These are phyloP conservation scores for Chlorocebus sabaeus DNA, from an alignment of 2,113 vertebrate genomes.

Conservation along the genomic window DNA sequence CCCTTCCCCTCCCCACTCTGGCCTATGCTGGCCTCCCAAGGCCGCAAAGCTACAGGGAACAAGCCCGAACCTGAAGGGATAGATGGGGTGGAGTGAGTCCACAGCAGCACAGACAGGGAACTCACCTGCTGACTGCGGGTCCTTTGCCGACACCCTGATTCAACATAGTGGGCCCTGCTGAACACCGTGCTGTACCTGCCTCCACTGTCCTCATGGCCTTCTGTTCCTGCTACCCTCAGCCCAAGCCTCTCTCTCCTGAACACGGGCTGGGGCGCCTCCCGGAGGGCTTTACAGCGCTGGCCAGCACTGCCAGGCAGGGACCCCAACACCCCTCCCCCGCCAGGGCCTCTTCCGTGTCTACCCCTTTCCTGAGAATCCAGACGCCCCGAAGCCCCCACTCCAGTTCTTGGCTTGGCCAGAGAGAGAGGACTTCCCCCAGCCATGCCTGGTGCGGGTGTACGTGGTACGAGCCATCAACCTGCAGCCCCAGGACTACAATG, in stretches of 20 bases:
- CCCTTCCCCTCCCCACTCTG: neutral
- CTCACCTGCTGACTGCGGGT: neutral
- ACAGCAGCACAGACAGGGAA: neutral
- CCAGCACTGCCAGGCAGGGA: neutral
- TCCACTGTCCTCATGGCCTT: neutral
- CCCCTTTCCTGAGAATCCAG: constrained; percentile 77
- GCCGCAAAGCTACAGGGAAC: neutral
- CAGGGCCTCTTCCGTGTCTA: constrained; percentile 85
- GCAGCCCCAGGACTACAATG: constrained; percentile 80
- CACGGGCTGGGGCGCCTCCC: neutral
- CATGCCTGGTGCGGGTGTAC: constrained; percentile 82
- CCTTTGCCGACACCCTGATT: neutral
- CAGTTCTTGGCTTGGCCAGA: constrained; percentile 76
- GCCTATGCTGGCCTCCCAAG: neutral
- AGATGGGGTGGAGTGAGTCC: neutral
- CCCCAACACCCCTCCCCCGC: neutral
- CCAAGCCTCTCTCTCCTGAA: no score
- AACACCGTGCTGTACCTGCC: neutral
- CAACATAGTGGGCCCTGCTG: rapidly evolving
- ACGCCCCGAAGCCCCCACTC: neutral
- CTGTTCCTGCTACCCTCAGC: neutral
- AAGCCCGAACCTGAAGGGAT: neutral
- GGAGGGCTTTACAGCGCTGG: neutral
- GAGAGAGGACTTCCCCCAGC: constrained; percentile 68
- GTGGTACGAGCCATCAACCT: constrained; percentile 79